phyloP scores from a whole-genome alignment of 2,888 invertebrate species.

The Apotomis capreana region DNA sequence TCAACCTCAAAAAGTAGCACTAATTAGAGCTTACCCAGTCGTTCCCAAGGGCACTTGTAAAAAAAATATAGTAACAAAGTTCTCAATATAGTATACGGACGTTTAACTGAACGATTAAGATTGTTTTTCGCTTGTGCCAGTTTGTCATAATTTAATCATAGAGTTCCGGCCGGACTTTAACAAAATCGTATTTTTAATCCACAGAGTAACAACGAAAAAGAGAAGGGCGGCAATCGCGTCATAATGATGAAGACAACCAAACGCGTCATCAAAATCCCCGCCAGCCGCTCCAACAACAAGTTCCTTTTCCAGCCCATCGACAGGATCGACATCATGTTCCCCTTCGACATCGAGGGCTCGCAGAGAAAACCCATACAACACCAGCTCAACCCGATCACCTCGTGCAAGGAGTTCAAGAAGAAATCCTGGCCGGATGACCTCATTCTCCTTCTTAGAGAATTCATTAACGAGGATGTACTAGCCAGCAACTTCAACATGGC shows the following conservation, averaged over 20 bases:
- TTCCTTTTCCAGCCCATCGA: slow-evolving; percentile 73
- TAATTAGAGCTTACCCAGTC: too few relatives aligned
- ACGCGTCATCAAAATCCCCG: slow-evolving; percentile 87
- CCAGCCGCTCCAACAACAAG: slow-evolving; percentile 66
- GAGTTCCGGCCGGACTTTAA: too few relatives aligned
- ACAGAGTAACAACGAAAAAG: slow-evolving; percentile 83
- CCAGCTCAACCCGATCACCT: slow-evolving; percentile 61
- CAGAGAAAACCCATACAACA: slow-evolving; percentile 65
- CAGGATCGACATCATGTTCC: slow-evolving; percentile 72
- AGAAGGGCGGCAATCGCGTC: slow-evolving; percentile 83
- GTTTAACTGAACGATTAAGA: too few relatives aligned
- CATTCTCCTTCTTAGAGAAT: slow-evolving; percentile 66
- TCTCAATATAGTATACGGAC: too few relatives aligned
- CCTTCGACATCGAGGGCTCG: slow-evolving; percentile 64
- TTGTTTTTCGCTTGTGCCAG: too few relatives aligned
- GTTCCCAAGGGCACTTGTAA: too few relatives aligned
- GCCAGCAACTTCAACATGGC: slow-evolving; percentile 68
- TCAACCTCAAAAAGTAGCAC: too few relatives aligned
- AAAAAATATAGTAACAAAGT: too few relatives aligned
- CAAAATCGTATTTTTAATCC: slow-evolving; percentile 59
- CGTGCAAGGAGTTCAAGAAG: slow-evolving; percentile 67
- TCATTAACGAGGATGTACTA: slow-evolving; percentile 66
- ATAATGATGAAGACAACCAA: slow-evolving; percentile 88
- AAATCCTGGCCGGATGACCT: slow-evolving; percentile 73
- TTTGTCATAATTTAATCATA: too few relatives aligned